Base-by-base conservation (phyloP, 2,888 invertebrate species). In the Choreutis nemorana region DNA sequence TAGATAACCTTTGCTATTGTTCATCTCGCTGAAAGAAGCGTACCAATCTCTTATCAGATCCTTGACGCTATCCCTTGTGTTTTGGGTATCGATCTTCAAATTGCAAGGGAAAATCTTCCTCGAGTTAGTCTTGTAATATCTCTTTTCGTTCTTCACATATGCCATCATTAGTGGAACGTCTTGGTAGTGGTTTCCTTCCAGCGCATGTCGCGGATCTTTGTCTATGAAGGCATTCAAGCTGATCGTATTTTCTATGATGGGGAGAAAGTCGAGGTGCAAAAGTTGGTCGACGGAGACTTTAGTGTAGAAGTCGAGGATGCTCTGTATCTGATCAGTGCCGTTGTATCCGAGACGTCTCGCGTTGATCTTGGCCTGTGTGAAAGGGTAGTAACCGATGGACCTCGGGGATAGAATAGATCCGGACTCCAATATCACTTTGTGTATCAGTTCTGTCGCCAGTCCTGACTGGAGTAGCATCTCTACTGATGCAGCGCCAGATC, bases 311-410 rank as follows among this genome's bases (percentile, higher is more conserved):
- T 40, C 40, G 3, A 48, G 41, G 4, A 77, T 30, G 11, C 56
- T 42, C 1, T 39, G 35, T 0, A 34, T 23, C n/a, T 51, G 41
- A 2, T 43, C 35, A 1, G 37, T 33, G 4, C 54, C 53, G 10
- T 45, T 36, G 15, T 63, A 71, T 1, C 66, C 86, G 63, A 87
- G 41, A 56, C 71, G 38, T 32, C 41, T 42, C 42, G 81, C 66
- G 41, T 72, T 62, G 44, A 70, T 39, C 3, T 53, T 38, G 7
- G 72, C 73, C 7, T 39, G 36, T 2, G 37, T 13, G 4, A 55
- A 10, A 1, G 70, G 67, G n/a, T 66, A 50, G 29, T 60, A 60
- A 1, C 40, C 41, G 8, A 72, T 38, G 1, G 63, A 44, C 1
- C 52, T 36, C 2, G 72, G 70, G 2, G 70, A 62, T n/a, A 78